Evolutionary conservation across 2,113 vertebrate species (phyloP).

Genomic region (Alectura lathami): DNA sequence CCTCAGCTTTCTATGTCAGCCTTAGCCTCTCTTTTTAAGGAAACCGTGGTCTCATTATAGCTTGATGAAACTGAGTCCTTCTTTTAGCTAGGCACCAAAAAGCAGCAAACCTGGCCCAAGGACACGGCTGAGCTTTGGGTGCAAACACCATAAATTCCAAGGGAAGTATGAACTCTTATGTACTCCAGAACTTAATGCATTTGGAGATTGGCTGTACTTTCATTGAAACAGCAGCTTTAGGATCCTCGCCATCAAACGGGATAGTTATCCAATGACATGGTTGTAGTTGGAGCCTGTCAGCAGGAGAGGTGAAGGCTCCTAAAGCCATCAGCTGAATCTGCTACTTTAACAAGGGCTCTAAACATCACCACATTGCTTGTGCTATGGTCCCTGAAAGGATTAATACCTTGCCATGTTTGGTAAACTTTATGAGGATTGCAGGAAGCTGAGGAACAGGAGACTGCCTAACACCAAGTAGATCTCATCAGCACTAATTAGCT

Average conservation of each 20-base stretch:
- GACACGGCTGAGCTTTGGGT: neutral
- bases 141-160: neutral
- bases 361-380: neutral
- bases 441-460: neutral
- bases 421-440: slow-evolving; percentile 12
- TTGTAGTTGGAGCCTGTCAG: neutral
- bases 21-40: neutral
- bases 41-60: neutral
- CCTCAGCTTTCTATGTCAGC: neutral
- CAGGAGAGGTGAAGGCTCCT: neutral
- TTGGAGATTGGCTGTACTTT: neutral
- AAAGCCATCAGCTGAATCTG: slow-evolving; percentile 5
- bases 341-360: neutral
- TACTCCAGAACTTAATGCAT: neutral
- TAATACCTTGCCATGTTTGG: neutral
- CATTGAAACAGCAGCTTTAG: neutral
- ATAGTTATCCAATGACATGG: neutral
- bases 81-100: neutral
- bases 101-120: neutral
- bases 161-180: neutral
- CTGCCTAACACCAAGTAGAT: neutral
- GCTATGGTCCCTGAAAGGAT: neutral
- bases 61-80: neutral
- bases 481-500: slow-evolving; percentile 37
- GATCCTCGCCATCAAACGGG: neutral